phyloP scores from a whole-genome alignment of 2,113 vertebrate species.

The Aleadryas rufinucha region DNA sequence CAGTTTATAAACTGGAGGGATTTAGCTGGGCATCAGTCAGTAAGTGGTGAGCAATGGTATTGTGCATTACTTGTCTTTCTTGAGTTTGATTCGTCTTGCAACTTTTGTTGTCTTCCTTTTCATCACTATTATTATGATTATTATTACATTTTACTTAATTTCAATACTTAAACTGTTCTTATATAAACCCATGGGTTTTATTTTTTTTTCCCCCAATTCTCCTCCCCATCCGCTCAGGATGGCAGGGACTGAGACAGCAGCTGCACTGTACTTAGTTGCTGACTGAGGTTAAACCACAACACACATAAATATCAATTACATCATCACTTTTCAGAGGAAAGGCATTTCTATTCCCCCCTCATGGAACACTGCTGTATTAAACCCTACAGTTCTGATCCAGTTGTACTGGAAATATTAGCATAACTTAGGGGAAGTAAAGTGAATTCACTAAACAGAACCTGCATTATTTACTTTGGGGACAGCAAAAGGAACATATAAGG shows the following conservation, averaged over 20 bases:
- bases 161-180: not conserved
- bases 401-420: not conserved
- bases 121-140: not conserved
- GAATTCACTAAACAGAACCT: not conserved
- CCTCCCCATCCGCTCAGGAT: rapidly evolving
- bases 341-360: not conserved
- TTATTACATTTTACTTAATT: not conserved
- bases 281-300: not conserved
- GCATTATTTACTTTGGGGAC: not conserved
- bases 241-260: not conserved
- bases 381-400: not conserved
- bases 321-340: not conserved
- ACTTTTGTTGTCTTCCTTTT: not conserved
- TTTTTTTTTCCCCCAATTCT: not conserved
- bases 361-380: not conserved
- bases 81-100: not conserved
- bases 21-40: not conserved
- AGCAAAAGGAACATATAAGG: not conserved
- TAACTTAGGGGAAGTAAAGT: not conserved
- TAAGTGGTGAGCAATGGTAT: not conserved
- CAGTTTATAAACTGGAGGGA: not conserved
- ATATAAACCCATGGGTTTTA: not conserved
- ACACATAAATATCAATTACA: not conserved
- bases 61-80: not conserved
- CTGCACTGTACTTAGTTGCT: not conserved